Evolutionary conservation across 2,113 vertebrate genomes (phyloP).

Genomic region (Heterocephalus glaber): DNA sequence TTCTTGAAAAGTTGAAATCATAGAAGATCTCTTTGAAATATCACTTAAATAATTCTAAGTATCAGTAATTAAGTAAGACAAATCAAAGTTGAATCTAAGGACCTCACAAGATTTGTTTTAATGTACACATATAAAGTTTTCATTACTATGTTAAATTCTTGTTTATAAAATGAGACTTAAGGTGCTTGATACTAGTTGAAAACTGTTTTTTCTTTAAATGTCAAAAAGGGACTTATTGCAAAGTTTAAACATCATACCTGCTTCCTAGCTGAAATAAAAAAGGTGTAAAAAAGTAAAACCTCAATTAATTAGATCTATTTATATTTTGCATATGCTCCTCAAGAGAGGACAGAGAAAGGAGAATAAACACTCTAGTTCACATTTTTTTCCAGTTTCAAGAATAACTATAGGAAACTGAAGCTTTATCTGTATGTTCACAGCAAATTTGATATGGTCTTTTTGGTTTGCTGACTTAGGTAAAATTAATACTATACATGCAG

Average conservation of each 20-base stretch:
- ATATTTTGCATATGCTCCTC: background rate
- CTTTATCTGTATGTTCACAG: background rate
- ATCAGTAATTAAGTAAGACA: slow-evolving; percentile 17
- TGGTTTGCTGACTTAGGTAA: background rate
- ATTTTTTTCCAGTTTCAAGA: background rate
- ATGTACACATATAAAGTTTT: background rate
- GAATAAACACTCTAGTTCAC: background rate
- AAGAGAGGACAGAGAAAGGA: background rate
- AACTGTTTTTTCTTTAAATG: background rate
- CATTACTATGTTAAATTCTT: slow-evolving; percentile 12
- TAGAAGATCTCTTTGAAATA: slow-evolving; percentile 1
- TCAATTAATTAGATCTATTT: background rate
- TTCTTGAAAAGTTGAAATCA: slow-evolving; percentile 8
- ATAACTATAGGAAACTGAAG: background rate
- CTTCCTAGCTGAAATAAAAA: background rate
- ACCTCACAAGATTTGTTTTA: slow-evolving; percentile 41
- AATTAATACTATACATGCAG: background rate
- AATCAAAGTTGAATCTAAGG: slow-evolving; percentile 28
- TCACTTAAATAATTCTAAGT: slow-evolving; percentile 2
- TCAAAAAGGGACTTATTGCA: background rate
- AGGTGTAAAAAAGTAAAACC: background rate
- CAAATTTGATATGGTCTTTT: background rate
- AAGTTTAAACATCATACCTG: background rate
- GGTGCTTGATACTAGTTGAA: background rate
- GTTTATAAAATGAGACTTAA: background rate